A percentile compares a stretch with the other conserved stretches of the same genome.
phyloP scores from a whole-genome alignment of 2,888 invertebrate species.

The Habroteleia sp. region DNA sequence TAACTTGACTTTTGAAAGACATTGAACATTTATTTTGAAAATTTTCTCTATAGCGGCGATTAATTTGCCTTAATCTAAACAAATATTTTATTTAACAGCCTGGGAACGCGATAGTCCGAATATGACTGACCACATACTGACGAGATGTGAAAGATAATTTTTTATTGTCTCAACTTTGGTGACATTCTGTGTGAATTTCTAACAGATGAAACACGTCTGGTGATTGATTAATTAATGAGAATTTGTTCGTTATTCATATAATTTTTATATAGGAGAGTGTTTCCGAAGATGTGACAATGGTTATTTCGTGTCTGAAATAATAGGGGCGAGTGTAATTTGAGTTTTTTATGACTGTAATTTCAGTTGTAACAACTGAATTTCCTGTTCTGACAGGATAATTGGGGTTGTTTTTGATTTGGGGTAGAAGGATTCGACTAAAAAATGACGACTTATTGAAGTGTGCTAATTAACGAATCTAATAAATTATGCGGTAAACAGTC shows the following conservation, averaged over 20 bases:
- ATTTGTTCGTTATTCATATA: not conserved
- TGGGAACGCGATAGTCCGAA: not conserved
- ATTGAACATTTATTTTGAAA: too few species aligned
- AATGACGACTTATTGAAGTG: not conserved
- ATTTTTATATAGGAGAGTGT: slow-evolving; percentile 5
- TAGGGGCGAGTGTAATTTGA: slow-evolving; percentile 19
- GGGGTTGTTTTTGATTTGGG: slow-evolving; percentile 25
- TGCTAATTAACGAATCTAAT: not conserved
- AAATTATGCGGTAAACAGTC: not conserved
- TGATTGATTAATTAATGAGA: slow-evolving; percentile 11
- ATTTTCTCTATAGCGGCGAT: too few species aligned
- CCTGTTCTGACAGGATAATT: slow-evolving; percentile 51
- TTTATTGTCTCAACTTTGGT: not conserved
- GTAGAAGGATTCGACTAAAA: slow-evolving; percentile 6
- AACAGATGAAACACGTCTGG: not conserved
- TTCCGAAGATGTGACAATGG: slow-evolving; percentile 35
- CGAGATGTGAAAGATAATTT: slow-evolving; percentile 8
- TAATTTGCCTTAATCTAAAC: not conserved
- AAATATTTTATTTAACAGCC: not conserved
- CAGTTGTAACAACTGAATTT: slow-evolving; percentile 43
- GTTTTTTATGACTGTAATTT: slow-evolving; percentile 35
- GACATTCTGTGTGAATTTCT: slow-evolving; percentile 12
- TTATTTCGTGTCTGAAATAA: slow-evolving; percentile 36
- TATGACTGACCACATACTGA: not conserved
- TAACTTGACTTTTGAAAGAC: too few species aligned